A percentile compares a stretch with the other conserved stretches of the same genome.
phyloP scores from a whole-genome alignment of 2,888 invertebrate genomes.

The Cordylochernes scorpioides region DNA sequence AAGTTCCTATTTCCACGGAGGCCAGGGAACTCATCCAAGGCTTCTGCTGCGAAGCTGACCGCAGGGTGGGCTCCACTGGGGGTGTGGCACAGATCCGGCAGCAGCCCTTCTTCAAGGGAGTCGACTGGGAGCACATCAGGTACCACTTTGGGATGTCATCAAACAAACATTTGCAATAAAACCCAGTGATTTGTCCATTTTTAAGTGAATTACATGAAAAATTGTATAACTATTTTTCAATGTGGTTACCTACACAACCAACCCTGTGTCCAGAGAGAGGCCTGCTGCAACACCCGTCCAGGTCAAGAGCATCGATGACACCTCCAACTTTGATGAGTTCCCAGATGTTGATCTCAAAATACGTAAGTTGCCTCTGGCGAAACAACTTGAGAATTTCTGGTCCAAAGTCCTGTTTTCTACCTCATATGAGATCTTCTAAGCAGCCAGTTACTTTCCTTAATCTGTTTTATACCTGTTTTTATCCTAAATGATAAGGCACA shows the following conservation, averaged over 20 bases:
- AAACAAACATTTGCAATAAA: no score
- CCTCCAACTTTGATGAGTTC: constrained; percentile 99
- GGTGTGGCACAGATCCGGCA: constrained; percentile 74
- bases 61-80: constrained; percentile 60
- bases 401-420: no score
- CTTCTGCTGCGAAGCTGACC: constrained; percentile 88
- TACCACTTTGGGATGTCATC: no score
- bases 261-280: constrained; percentile 33
- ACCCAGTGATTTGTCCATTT: no score
- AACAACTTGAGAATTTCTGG: no score
- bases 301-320: constrained; percentile 95
- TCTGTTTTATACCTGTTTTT: no score
- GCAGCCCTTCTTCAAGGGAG: constrained; percentile 66
- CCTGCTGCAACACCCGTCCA: constrained; percentile 94
- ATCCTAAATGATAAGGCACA: no score
- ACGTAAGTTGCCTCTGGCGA: constrained; percentile 44
- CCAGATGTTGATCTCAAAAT: constrained; percentile 95
- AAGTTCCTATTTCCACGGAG: constrained; percentile 94
- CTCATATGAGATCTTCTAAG: no score
- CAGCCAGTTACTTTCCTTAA: no score
- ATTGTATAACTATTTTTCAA: no score
- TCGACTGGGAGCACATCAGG: constrained; percentile 97
- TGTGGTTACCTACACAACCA: no score
- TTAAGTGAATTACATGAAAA: no score
- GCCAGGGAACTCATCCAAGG: constrained; percentile 72